phyloP scores from a whole-genome alignment of 2,797 vertebrate species.

The Denticeps clupeoides region DNA sequence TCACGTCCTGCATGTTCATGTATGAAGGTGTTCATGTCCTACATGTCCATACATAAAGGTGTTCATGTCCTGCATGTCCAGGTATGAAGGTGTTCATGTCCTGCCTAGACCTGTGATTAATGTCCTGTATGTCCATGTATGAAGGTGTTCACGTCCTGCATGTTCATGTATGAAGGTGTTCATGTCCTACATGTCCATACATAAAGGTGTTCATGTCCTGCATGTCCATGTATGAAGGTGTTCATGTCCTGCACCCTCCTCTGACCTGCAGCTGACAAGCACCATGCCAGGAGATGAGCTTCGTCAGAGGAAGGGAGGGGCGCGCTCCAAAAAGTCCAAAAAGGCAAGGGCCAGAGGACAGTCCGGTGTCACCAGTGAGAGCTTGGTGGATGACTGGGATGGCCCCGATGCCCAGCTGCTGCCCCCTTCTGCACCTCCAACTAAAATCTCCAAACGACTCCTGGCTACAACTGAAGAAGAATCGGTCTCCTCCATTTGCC shows the following conservation, averaged over 20 bases:
- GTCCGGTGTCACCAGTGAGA: constrained; percentile 33
- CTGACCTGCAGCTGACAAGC: constrained; percentile 9
- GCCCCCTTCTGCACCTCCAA: constrained; percentile 30
- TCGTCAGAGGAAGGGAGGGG: constrained; percentile 61
- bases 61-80: too few relatives aligned
- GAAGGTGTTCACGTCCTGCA: too few relatives aligned
- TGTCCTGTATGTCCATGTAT: too few relatives aligned
- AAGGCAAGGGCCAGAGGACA: constrained; percentile 55
- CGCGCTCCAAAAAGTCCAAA: constrained; percentile 51
- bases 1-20: too few relatives aligned
- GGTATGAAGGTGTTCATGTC: too few relatives aligned
- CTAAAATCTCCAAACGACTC: constrained; percentile 50
- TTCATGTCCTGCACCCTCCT: neutral
- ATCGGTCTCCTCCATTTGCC: constrained; percentile 61
- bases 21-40: too few relatives aligned
- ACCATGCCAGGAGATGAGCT: constrained; percentile 71
- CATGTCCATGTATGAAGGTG: too few relatives aligned
- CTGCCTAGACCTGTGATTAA: too few relatives aligned
- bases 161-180: too few relatives aligned
- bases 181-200: too few relatives aligned
- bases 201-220: too few relatives aligned
- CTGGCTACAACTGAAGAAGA: constrained; percentile 63
- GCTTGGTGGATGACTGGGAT: constrained; percentile 54
- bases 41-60: too few relatives aligned
- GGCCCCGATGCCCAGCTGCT: constrained; percentile 39